phyloP scores from a whole-genome alignment of 2,888 invertebrate genomes.

The Drosophila austrosaltans region DNA sequence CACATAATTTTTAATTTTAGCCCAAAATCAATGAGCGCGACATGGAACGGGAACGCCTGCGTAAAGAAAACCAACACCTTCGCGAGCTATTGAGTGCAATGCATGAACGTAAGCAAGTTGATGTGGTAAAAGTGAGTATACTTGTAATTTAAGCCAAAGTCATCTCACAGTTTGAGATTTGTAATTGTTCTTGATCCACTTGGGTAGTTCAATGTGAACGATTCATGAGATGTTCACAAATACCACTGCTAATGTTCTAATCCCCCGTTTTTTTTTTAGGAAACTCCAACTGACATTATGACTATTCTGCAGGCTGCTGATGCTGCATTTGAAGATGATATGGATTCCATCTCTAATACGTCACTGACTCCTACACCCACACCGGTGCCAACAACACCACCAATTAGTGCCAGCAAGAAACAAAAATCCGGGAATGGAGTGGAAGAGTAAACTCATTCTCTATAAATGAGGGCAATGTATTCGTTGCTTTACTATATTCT shows the following conservation, averaged over 20 bases:
- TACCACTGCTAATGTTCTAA: background rate
- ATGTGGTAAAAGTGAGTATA: constrained; percentile 78
- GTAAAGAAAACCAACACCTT: constrained; percentile 89
- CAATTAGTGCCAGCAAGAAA: constrained; percentile 17
- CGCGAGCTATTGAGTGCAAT: constrained; percentile 89
- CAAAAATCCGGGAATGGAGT: constrained; percentile 18
- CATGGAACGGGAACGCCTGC: constrained; percentile 89
- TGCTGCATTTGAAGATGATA: constrained; percentile 74
- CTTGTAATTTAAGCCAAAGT: background rate
- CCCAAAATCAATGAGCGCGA: constrained; percentile 90
- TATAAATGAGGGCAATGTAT: constrained; percentile 23
- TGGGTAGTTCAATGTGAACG: background rate
- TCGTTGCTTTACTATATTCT: background rate
- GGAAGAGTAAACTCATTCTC: constrained; percentile 36
- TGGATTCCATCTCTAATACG: constrained; percentile 73
- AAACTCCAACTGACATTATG: constrained; percentile 82
- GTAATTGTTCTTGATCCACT: background rate
- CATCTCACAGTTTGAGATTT: background rate
- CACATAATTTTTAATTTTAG: constrained; percentile 82
- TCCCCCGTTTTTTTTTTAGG: constrained; percentile 52
- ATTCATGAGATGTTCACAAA: background rate
- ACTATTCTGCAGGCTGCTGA: constrained; percentile 74
- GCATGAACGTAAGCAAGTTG: constrained; percentile 84
- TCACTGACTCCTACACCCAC: constrained; percentile 76
- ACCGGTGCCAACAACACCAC: constrained; percentile 52